These are phyloP conservation scores for Aleiodes leptofemur DNA, from an alignment of 2,888 invertebrate genomes.

Conservation along the genomic window DNA sequence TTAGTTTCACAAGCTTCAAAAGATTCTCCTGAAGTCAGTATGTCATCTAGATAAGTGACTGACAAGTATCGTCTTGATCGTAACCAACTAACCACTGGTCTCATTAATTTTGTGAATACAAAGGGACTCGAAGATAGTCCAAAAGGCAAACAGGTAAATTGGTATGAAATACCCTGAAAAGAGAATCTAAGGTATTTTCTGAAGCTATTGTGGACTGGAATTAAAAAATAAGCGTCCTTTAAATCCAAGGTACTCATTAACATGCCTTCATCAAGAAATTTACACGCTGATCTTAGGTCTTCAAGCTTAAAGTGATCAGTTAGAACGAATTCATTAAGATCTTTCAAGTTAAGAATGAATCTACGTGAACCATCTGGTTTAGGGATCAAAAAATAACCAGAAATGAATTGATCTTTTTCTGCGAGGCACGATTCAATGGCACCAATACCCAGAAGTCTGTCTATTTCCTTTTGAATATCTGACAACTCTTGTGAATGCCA, in stretches of 20 bases:
- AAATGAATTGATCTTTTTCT: not conserved
- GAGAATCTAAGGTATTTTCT: conserved; percentile 35
- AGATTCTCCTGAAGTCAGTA: conserved; percentile 37
- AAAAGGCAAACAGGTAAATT: conserved; percentile 41
- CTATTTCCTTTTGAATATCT: not conserved
- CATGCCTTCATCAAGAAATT: conserved; percentile 9
- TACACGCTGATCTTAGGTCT: conserved; percentile 30
- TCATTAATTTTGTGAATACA: conserved; percentile 46
- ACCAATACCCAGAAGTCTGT: not conserved
- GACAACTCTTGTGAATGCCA: not conserved
- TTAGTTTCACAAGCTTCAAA: conserved; percentile 10
- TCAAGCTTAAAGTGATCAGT: no score
- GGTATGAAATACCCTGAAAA: not conserved
- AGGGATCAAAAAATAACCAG: not conserved
- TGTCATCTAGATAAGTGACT: conserved; percentile 45
- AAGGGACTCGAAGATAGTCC: conserved; percentile 33
- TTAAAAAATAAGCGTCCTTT: conserved; percentile 34
- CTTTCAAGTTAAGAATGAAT: no score
- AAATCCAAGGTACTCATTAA: conserved; percentile 36
- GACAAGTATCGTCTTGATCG: conserved; percentile 31
- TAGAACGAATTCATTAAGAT: no score
- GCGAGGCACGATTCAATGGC: not conserved
- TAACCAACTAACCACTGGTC: conserved; percentile 31
- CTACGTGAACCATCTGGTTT: conserved; percentile 30
- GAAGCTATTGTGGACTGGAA: conserved; percentile 6